phyloP scores from a whole-genome alignment of 2,113 vertebrate species.

The Silurus meridionalis region DNA sequence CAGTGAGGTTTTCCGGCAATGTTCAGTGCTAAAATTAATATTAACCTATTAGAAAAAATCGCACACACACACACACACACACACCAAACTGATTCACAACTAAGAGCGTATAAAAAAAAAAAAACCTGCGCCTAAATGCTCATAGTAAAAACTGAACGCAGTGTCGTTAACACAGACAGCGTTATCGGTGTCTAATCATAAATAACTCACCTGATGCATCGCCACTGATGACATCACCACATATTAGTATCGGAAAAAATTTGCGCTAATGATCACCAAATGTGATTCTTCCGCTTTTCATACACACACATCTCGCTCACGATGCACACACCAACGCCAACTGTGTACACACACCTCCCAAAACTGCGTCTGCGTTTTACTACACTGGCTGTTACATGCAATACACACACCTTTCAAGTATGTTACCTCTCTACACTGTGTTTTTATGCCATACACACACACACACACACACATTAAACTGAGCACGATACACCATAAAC shows the following conservation, averaged over 20 bases:
- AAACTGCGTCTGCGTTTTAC: background rate
- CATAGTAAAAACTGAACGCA: background rate
- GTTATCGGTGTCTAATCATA: background rate
- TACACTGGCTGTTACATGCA: slow-evolving; percentile 10
- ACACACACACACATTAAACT: background rate
- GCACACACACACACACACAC: background rate
- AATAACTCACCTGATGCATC: background rate
- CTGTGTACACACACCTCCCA: background rate
- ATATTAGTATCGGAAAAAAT: background rate
- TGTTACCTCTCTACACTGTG: background rate
- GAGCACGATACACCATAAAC: background rate
- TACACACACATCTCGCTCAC: background rate
- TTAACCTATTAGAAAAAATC: background rate
- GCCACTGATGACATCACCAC: slow-evolving; percentile 12
- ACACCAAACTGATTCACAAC: background rate
- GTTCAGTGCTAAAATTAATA: slow-evolving; percentile 16
- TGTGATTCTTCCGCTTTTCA: background rate
- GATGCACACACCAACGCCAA: background rate
- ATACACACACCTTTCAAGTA: slow-evolving; percentile 11
- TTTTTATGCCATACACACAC: slow-evolving; percentile 2
- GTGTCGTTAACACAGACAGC: background rate
- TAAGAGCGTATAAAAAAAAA: background rate
- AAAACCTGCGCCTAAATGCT: background rate
- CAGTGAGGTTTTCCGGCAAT: background rate
- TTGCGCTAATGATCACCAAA: background rate